Conservation (phyloP, 2,797 vertebrate species). For the Notoglanidium macrostoma region DNA sequence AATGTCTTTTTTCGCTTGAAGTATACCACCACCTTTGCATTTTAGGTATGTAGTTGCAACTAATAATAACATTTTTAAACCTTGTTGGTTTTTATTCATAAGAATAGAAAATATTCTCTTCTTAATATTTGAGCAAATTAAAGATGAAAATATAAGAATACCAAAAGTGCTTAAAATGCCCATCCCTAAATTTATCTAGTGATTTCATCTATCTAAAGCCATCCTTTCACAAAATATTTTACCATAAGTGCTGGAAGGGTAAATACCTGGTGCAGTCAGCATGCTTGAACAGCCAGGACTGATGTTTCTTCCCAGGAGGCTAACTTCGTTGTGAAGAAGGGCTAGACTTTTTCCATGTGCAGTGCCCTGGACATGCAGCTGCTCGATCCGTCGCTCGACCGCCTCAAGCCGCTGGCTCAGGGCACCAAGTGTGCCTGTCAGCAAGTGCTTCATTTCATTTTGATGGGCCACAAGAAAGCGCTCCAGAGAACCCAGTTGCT, state of each 20-base stretch:
- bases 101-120: background rate
- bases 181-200: background rate
- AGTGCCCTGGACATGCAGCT: conserved; percentile 57
- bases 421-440: conserved; percentile 67
- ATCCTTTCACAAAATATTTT: conserved; percentile 20
- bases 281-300: conserved; percentile 11
- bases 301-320: conserved; percentile 46
- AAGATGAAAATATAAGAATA: background rate
- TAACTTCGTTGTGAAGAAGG: conserved; percentile 55
- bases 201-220: background rate
- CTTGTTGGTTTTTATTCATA: background rate
- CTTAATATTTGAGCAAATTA: background rate
- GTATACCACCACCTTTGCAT: background rate
- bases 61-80: background rate
- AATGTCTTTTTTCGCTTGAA: background rate
- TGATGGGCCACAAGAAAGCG: conserved; percentile 69
- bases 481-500: conserved; percentile 58
- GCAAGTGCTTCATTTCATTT: conserved; percentile 70
- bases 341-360: conserved; percentile 53
- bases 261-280: background rate
- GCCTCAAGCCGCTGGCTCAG: conserved; percentile 70
- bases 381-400: conserved; percentile 67
- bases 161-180: background rate
- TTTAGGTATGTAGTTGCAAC: background rate
- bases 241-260: conserved; percentile 36